These are phyloP conservation scores for Tapirus terrestris DNA, from an alignment of 2,113 vertebrate species.

Conservation along the genomic window DNA sequence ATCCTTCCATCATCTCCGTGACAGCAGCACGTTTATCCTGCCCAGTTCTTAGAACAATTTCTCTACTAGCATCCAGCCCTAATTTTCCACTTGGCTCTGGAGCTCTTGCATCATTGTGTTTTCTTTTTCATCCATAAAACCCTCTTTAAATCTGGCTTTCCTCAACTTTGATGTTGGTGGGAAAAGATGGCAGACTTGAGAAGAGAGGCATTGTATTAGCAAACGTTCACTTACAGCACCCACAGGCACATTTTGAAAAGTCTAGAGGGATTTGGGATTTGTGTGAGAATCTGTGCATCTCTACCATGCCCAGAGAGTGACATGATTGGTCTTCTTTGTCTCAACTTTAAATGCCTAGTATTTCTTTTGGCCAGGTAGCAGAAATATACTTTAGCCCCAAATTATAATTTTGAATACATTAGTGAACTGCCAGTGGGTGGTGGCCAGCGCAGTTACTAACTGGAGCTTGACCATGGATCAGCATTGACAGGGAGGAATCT, in stretches of 20 bases:
- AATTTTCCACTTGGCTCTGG: not conserved
- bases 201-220: not conserved
- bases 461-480: not conserved
- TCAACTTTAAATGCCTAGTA: not conserved
- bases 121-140: conserved; percentile 31
- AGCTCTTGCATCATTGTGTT: fast-evolving
- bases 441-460: not conserved
- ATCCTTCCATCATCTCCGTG: not conserved
- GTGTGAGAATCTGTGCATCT: not conserved
- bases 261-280: not conserved
- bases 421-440: not conserved
- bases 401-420: not conserved
- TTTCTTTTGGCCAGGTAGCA: not conserved
- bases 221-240: not conserved
- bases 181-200: not conserved
- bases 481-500: not conserved
- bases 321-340: not conserved
- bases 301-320: not conserved
- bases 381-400: not conserved
- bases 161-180: not conserved
- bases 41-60: not conserved
- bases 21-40: not conserved
- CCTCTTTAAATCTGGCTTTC: not conserved
- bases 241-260: not conserved
- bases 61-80: not conserved